Evolutionary conservation across 2,888 invertebrate genomes (phyloP), one percentile per base, ranked within the genome.

Genomic region (Lasioglossum marginatum): DNA sequence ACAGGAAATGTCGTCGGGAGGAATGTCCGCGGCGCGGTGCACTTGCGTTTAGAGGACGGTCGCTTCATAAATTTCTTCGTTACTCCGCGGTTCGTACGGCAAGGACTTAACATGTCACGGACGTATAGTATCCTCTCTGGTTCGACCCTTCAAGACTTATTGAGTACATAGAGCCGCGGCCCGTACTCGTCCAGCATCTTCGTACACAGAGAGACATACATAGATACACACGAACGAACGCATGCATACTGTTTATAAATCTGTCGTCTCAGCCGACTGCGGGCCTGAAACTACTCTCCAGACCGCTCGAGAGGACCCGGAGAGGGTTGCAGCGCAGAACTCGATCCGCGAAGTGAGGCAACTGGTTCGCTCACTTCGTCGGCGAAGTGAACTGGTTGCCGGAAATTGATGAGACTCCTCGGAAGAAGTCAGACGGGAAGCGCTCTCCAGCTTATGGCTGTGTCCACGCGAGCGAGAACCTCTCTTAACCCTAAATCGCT

Each of bases 61-160:
- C 80, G 87, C 83, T 87, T 92, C 89, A 92, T 92, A 92, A 92
- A 92, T 92, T 92, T 89, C 91, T 89, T 91, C 88, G 92, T 90
- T 90, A 90, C 85, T 86, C 83, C 85, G 87, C 87, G 82, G 88
- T 88, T 89, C 86, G 82, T 85, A 83, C 77, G 82, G 82, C 81
- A 86, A 86, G 83, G 77, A 87, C 87, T 88, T 85, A 91, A 87
- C 89, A 89, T 91, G 88, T 89, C 90, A 86, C 81, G 90, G 85
- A 87, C 86, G 87, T 88, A 83, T 85, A 70, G 84, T 88, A 77
- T 83, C 87, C 81, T 83, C 81, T 83, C 91, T 76, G 82, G 90
- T 91, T 91, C 91, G 85, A 90, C 79, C 83, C 80, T 85, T 80
- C 82, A 82, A 91, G 90, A 91, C 91, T 91, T 91, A 91, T 91